Conservation (phyloP, 2,888 invertebrate species). For the Mythimna loreyi region DNA sequence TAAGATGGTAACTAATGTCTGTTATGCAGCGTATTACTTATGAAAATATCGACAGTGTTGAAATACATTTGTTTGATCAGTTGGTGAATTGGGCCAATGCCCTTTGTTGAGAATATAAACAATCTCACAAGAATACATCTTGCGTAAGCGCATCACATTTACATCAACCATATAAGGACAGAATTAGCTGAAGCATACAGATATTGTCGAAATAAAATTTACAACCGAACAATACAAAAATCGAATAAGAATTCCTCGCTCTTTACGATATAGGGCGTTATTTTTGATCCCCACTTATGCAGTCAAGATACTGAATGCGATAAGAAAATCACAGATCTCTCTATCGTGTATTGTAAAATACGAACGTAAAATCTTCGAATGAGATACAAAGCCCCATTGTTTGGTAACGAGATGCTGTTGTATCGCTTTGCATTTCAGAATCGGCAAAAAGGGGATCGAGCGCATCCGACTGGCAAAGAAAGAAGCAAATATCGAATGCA, state of each 20-base stretch:
- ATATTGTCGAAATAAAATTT: slow-evolving; percentile 30
- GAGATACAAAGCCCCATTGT: slow-evolving; percentile 80
- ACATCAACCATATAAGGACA: slow-evolving; percentile 3
- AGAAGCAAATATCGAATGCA: slow-evolving; percentile 51
- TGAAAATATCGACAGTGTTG: slow-evolving; percentile 14
- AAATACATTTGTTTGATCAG: slow-evolving; percentile 42
- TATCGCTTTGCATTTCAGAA: slow-evolving; percentile 70
- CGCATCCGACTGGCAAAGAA: slow-evolving; percentile 66
- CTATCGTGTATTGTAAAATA: slow-evolving; percentile 71
- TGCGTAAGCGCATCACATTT: slow-evolving; percentile 23
- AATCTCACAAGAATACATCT: slow-evolving; percentile 25
- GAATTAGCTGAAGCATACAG: slow-evolving; percentile 4
- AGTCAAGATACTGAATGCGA: slow-evolving; percentile 60
- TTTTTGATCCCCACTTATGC: slow-evolving; percentile 54
- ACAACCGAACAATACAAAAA: slow-evolving; percentile 36
- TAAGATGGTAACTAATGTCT: background rate
- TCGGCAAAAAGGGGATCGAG: slow-evolving; percentile 66
- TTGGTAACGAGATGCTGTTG: slow-evolving; percentile 72
- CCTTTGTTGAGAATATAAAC: slow-evolving; percentile 39
- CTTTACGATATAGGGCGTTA: slow-evolving; percentile 29
- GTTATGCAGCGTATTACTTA: background rate
- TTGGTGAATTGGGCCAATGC: slow-evolving; percentile 29
- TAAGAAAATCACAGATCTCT: slow-evolving; percentile 67
- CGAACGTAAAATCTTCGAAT: slow-evolving; percentile 74
- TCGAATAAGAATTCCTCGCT: slow-evolving; percentile 22